Evolutionary conservation across 2,113 vertebrate genomes (phyloP).

Genomic region (Oryzias melastigma): DNA sequence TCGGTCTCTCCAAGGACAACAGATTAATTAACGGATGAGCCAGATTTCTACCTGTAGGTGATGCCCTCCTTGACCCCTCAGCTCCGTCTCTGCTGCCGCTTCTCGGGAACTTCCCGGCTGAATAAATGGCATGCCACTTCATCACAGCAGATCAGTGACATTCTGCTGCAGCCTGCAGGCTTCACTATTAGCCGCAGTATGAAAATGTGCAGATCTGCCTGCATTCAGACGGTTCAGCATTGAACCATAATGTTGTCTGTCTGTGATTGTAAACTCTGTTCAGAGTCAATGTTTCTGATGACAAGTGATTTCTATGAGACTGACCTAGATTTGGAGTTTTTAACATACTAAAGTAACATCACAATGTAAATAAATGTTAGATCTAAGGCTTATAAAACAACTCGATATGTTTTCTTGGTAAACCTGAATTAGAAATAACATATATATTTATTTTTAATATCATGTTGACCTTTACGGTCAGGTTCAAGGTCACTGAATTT

Average conservation of each 20-base stretch:
- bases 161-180: conserved; percentile 60
- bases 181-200: conserved; percentile 20
- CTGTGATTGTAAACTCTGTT: neutral
- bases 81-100: conserved; percentile 36
- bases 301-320: too few species aligned
- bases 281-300: too few species aligned
- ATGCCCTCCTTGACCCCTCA: conserved; percentile 52
- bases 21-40: conserved; percentile 66
- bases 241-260: neutral
- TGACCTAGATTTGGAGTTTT: too few species aligned
- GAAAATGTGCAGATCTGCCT: conserved; percentile 8
- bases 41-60: conserved; percentile 63
- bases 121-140: conserved; percentile 64
- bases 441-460: too few species aligned
- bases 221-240: neutral
- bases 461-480: too few species aligned
- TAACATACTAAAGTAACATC: too few species aligned
- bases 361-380: too few species aligned
- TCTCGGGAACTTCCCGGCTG: conserved; percentile 54
- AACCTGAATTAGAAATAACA: too few species aligned
- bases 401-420: too few species aligned
- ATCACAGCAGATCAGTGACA: conserved; percentile 71
- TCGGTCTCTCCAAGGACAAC: conserved; percentile 29
- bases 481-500: too few species aligned
- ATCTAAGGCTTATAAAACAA: too few species aligned